Evolutionary conservation across 35 echinoderm and acorn worm species (phyloP).

Genomic region (Apostichopus californicus): DNA sequence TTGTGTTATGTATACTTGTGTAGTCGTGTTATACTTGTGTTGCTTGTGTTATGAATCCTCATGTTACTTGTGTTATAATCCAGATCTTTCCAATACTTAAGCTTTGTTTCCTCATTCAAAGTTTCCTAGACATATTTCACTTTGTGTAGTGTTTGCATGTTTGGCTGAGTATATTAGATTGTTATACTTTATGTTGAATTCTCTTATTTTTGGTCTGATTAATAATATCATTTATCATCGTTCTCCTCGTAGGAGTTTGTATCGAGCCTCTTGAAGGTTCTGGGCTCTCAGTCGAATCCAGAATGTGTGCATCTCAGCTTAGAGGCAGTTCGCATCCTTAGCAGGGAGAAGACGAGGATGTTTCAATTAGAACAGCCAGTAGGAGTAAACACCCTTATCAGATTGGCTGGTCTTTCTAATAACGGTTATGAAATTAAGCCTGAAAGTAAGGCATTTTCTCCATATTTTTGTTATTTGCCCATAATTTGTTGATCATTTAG

Average conservation of each 20-base stretch:
- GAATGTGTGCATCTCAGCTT: slow-evolving; percentile 86
- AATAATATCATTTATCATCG: not conserved
- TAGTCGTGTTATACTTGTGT: no score
- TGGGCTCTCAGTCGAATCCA: slow-evolving; percentile 47
- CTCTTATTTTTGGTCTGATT: not conserved
- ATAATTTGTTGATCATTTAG: no score
- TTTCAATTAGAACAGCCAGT: slow-evolving; percentile 67
- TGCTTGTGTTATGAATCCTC: no score
- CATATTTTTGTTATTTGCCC: not conserved
- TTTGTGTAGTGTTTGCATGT: no score
- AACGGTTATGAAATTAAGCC: slow-evolving; percentile 53
- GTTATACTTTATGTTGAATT: not conserved
- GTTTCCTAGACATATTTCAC: no score
- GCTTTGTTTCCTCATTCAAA: no score
- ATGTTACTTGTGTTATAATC: no score
- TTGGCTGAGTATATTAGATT: no score
- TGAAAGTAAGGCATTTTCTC: slow-evolving; percentile 46
- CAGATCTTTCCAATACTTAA: no score
- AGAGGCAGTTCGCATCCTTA: slow-evolving; percentile 88
- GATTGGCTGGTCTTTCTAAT: slow-evolving; percentile 73
- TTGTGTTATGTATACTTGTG: no score
- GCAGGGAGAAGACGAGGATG: slow-evolving; percentile 77
- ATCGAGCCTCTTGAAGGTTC: slow-evolving; percentile 56
- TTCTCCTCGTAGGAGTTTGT: slow-evolving; percentile 73
- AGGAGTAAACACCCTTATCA: slow-evolving; percentile 71